Evolutionary conservation across 2,113 vertebrate genomes (phyloP).

Genomic region (Oryzias melastigma): DNA sequence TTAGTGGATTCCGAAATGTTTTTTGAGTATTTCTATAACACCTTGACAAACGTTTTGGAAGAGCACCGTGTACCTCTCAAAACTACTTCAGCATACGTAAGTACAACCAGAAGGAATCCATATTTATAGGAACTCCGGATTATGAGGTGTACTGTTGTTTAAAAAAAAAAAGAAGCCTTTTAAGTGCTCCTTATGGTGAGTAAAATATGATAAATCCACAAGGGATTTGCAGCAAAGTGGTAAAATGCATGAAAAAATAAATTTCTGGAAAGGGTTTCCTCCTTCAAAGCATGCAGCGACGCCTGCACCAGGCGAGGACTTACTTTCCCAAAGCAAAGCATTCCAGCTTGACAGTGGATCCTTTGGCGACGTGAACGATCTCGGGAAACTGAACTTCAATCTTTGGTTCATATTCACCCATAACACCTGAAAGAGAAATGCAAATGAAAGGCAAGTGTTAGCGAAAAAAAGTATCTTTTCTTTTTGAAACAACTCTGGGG

Average conservation of each 20-base stretch:
- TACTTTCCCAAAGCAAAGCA: conserved; percentile 99
- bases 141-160: no score
- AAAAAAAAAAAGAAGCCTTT: no score
- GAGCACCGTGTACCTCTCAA: no score
- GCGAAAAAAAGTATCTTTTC: neutral
- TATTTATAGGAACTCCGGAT: no score
- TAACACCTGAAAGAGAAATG: conserved; percentile 83
- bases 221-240: conserved; percentile 6
- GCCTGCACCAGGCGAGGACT: conserved; percentile 62
- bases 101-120: no score
- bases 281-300: conserved; percentile 18
- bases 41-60: no score
- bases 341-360: conserved; percentile 90
- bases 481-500: conserved; percentile 9
- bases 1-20: no score
- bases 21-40: no score
- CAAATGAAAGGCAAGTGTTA: conserved; percentile 14
- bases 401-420: conserved; percentile 99
- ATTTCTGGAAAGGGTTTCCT: conserved; percentile 10
- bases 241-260: conserved; percentile 27
- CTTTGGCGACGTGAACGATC: conserved; percentile 87
- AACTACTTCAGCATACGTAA: no score
- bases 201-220: conserved; percentile 22
- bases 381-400: conserved; percentile 99
- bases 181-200: no score